Evolutionary conservation across 37 sponge, comb jelly and placozoan genomes (phyloP), one percentile per base, ranked within the genome.

Genomic region (Haliclona indistincta): DNA sequence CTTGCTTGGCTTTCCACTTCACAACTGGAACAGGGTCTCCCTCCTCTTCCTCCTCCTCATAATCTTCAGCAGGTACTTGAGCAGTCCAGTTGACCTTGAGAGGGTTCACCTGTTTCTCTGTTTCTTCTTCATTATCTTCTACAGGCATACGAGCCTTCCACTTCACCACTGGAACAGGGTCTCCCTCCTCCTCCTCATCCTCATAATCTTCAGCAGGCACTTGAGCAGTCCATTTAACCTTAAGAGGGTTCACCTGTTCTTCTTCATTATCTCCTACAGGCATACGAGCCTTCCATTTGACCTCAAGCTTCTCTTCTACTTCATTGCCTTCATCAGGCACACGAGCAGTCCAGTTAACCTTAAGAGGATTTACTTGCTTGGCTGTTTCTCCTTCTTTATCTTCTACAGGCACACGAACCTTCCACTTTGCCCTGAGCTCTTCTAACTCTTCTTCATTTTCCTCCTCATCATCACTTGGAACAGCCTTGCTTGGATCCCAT

Each of bases 401-500:
- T 1, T 26, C 38, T 44, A 40, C 28, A 26, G 53, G 42, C 41
- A 55, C 28, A 25, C 4, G 38, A 36, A 64, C 42, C 19, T 64
- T 72, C 68, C 78, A 52, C 32, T 67, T 81, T 4, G 63, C 64
- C n/a, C n/a, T n/a, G n/a, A n/a, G n/a, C n/a, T n/a, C n/a, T n/a
- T n/a, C n/a, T n/a, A n/a, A n/a, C 60, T 58, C 60, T 6, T 58
- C 28, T 26, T 58, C 60, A 23, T 67, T 32, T 26, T 47, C 77
- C 32, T 76, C 53, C n/a, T 32, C 41, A 25, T 67, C 25, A 47
- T 73, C 0, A 76, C 70, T 58, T 20, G 77, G 77, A n/a, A 76
- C 68, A 67, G 43, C 84, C 33, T 78, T 45, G 11, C 67, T 45
- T 37, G 69, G 42, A 32, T 63, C 43, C 40, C 63, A 26, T 35